Conservation (phyloP, 2,797 vertebrate species). For the Cephalopachus bancanus region DNA sequence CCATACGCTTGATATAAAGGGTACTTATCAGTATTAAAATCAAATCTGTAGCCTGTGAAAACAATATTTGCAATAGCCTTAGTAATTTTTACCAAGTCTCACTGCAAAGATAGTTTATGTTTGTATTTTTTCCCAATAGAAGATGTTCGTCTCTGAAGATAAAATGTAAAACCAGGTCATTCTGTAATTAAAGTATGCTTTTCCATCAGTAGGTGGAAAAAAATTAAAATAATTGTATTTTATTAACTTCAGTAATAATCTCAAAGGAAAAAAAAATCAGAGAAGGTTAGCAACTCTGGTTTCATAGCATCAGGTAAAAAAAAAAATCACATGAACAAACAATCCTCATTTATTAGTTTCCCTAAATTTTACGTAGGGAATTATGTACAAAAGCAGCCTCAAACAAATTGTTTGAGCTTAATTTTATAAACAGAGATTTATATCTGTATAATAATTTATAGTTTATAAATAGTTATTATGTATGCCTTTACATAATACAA, state of each 20-base stretch:
- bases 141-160: conserved; percentile 13
- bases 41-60: conserved; percentile 33
- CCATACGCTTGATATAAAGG: background rate
- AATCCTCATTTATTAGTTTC: conserved; percentile 18
- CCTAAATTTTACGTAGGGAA: background rate
- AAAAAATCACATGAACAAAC: background rate
- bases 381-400: background rate
- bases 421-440: background rate
- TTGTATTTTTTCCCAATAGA: background rate
- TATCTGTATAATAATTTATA: background rate
- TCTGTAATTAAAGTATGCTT: background rate
- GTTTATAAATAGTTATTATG: background rate
- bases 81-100: background rate
- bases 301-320: background rate
- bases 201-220: background rate
- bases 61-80: background rate
- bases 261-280: background rate
- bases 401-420: background rate
- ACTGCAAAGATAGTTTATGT: conserved; percentile 5
- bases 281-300: background rate
- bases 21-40: background rate
- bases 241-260: background rate
- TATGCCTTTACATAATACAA: background rate
- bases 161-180: background rate
- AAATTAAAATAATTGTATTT: background rate